Percentiles rank a stretch among this genome's conserved stretches.
Conservation (phyloP, 2,113 vertebrate species). For the Cyanoliseus patagonus region DNA sequence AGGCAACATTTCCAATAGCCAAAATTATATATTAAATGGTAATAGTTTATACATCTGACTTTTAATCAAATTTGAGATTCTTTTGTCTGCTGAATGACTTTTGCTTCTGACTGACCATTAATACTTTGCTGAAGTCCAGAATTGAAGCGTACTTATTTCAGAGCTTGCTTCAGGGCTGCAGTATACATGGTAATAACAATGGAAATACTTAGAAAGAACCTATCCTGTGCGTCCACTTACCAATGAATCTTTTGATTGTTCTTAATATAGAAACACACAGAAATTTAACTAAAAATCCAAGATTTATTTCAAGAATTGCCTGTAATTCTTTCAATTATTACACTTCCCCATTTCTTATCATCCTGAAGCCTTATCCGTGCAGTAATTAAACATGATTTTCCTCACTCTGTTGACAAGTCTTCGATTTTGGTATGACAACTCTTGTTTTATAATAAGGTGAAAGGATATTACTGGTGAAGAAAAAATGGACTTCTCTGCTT, state of each 20-base stretch:
- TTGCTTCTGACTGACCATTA: background rate
- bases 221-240: background rate
- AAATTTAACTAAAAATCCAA: conserved; percentile 29
- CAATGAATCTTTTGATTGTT: background rate
- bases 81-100: background rate
- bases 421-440: conserved; percentile 71
- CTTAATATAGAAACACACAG: background rate
- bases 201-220: background rate
- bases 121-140: background rate
- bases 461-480: conserved; percentile 60
- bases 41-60: background rate
- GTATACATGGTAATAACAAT: background rate
- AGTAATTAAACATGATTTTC: conserved; percentile 73
- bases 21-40: background rate
- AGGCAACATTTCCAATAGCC: background rate
- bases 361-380: conserved; percentile 40
- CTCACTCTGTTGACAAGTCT: conserved; percentile 61
- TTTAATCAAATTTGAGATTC: background rate
- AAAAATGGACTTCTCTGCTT: conserved; percentile 56
- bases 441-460: conserved; percentile 73
- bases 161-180: background rate
- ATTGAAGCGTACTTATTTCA: background rate
- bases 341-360: conserved; percentile 39
- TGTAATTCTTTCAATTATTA: conserved; percentile 39
- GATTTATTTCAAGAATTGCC: conserved; percentile 40